phyloP scores from a whole-genome alignment of 2,888 invertebrate genomes.

The Pristionchus maxplancki region DNA sequence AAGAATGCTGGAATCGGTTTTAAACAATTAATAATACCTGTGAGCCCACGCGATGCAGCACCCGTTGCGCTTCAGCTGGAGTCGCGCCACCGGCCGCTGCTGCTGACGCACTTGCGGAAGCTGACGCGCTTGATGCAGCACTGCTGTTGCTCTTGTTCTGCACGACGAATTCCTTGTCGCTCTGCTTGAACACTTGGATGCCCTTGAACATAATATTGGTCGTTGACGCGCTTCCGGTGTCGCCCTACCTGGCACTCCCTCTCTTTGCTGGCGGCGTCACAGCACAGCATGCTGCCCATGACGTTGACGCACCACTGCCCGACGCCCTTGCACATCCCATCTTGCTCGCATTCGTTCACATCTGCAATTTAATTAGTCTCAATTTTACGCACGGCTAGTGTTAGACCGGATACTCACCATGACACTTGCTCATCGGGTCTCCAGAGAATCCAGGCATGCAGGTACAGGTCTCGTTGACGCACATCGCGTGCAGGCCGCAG shows the following conservation, averaged over 20 bases:
- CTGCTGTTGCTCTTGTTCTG: background rate
- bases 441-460: conserved; percentile 92
- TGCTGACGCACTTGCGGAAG: conserved; percentile 16
- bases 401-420: conserved; percentile 55
- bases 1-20: too few relatives aligned
- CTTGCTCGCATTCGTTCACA: conserved; percentile 72
- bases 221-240: background rate
- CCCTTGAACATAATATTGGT: conserved; percentile 50
- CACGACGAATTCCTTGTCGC: conserved; percentile 9
- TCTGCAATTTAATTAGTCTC: conserved; percentile 57
- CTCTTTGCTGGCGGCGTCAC: conserved; percentile 62
- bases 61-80: background rate
- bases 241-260: conserved; percentile 62
- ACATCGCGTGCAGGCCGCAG: conserved; percentile 72
- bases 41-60: too few relatives aligned
- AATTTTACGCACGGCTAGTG: background rate
- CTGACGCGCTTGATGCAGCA: background rate
- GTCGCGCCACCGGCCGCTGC: background rate
- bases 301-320: conserved; percentile 73
- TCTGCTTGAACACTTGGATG: conserved; percentile 52
- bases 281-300: conserved; percentile 70
- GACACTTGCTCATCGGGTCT: conserved; percentile 80
- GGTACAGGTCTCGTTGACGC: conserved; percentile 82
- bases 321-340: conserved; percentile 67
- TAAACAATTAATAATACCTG: too few relatives aligned